These are phyloP conservation scores for Hoplodrina ambigua DNA, from an alignment of 2,888 invertebrate species.

Conservation along the genomic window DNA sequence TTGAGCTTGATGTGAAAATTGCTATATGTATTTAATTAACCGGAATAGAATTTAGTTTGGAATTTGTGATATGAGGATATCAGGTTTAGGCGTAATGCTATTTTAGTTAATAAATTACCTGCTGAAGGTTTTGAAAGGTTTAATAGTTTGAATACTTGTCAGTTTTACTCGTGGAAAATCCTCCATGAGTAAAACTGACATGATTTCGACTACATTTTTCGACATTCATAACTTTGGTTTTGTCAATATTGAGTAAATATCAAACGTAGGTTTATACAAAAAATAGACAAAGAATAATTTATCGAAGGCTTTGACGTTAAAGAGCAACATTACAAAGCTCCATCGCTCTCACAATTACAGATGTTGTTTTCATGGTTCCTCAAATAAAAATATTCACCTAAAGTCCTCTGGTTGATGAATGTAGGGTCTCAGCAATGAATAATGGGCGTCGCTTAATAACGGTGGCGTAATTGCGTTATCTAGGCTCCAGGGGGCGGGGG, in stretches of 20 bases:
- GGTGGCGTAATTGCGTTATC: conserved; percentile 87
- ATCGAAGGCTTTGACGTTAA: conserved; percentile 38
- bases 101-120: conserved; percentile 1
- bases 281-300: conserved; percentile 23
- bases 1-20: conserved; percentile 38
- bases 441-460: conserved; percentile 87
- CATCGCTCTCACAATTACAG: conserved; percentile 58
- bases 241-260: not conserved
- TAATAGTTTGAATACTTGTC: not conserved
- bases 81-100: not conserved
- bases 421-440: conserved; percentile 82
- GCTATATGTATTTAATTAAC: conserved; percentile 45
- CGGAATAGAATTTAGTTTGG: conserved; percentile 31
- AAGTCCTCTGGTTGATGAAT: conserved; percentile 72
- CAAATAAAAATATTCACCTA: conserved; percentile 67
- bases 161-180: not conserved
- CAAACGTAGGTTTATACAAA: too few species aligned
- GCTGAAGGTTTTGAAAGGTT: not conserved
- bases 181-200: too few species aligned
- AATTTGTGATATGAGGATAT: conserved; percentile 18
- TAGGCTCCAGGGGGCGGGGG: conserved; percentile 78
- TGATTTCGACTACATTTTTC: not conserved
- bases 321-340: conserved; percentile 53
- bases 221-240: not conserved
- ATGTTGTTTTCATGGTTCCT: conserved; percentile 67